phyloP scores from a whole-genome alignment of 1,140 invertebrate genomes.

The Pseudomyrmex dendroicus region DNA sequence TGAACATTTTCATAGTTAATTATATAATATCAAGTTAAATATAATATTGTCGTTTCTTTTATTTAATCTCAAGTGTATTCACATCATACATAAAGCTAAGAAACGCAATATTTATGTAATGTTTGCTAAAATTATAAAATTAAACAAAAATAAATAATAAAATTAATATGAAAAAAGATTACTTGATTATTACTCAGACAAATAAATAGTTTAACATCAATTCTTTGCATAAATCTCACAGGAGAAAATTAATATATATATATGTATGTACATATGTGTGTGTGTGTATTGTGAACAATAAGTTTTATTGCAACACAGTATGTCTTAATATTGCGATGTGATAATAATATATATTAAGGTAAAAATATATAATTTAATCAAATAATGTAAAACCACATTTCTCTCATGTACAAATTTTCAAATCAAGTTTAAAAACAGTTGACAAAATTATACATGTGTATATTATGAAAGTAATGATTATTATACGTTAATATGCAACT shows the following conservation, averaged over 20 bases:
- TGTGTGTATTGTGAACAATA: not conserved
- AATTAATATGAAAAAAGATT: too few relatives aligned
- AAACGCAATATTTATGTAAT: too few relatives aligned
- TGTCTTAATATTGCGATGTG: not conserved
- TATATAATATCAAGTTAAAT: conserved; percentile 10
- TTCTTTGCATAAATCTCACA: not conserved
- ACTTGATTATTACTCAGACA: too few relatives aligned
- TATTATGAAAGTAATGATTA: conserved; percentile 4
- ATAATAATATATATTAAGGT: not conserved
- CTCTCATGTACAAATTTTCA: too few relatives aligned
- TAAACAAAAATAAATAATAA: too few relatives aligned
- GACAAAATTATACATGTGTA: not conserved
- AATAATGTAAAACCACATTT: not conserved
- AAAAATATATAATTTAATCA: not conserved
- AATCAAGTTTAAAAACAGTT: not conserved
- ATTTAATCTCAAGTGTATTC: not conserved
- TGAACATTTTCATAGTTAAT: not conserved
- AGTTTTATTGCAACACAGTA: conserved; percentile 27
- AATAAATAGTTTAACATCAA: not conserved
- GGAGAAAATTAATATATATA: not conserved
- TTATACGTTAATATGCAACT: conserved; percentile 10
- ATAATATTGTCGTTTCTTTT: conserved; percentile 50
- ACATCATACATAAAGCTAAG: too few relatives aligned
- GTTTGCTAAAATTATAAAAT: too few relatives aligned
- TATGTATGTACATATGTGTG: too few relatives aligned